Conservation (phyloP, 1,140 invertebrate genomes). For the Diachasmimorpha longicaudata region DNA sequence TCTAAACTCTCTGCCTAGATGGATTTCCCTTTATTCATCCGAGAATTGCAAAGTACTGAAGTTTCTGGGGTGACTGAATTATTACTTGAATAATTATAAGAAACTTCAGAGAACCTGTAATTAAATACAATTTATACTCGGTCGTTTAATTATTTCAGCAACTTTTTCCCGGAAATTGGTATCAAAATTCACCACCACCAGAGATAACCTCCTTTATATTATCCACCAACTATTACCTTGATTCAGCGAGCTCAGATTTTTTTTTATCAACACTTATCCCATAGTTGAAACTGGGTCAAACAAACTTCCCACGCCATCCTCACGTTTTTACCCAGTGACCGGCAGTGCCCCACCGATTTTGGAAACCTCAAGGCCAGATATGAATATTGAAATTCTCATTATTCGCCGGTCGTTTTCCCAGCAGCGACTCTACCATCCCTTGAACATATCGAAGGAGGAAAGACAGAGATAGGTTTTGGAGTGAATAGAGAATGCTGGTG, state of each 20-base stretch:
- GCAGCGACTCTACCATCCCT: constrained; percentile 16
- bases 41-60: no score
- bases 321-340: not conserved
- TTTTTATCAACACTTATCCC: not conserved
- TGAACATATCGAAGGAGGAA: not conserved
- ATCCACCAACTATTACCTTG: not conserved
- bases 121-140: not conserved
- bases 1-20: no score
- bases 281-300: not conserved
- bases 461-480: not conserved
- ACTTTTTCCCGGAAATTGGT: not conserved
- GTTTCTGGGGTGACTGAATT: not conserved
- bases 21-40: no score
- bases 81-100: not conserved
- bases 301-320: not conserved
- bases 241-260: not conserved
- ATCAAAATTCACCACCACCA: not conserved
- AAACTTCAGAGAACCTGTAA: not conserved
- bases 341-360: constrained; percentile 9
- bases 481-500: constrained; percentile 30
- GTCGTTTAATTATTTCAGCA: not conserved
- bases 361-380: constrained; percentile 34
- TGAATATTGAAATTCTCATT: constrained; percentile 62
- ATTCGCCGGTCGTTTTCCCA: constrained; percentile 39
- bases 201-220: not conserved